phyloP scores from a whole-genome alignment of 1,140 invertebrate genomes.

The Drosophila leontia region DNA sequence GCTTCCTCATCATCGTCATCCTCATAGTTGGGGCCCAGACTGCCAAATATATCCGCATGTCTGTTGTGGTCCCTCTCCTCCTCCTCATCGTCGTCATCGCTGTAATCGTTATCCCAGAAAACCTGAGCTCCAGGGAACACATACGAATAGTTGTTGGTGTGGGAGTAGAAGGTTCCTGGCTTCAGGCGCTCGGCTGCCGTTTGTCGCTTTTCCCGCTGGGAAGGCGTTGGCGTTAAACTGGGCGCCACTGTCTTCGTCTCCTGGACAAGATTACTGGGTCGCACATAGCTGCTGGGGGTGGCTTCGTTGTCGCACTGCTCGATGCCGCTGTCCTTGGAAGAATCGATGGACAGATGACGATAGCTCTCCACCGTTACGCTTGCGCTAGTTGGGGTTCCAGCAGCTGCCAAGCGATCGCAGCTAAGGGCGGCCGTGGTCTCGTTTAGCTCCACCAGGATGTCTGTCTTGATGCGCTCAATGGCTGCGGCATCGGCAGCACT shows the following conservation, averaged over 20 bases:
- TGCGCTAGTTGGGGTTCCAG: constrained; percentile 4
- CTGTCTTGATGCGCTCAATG: constrained; percentile 74
- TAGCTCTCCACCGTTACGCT: constrained; percentile 36
- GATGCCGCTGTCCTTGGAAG: constrained; percentile 83
- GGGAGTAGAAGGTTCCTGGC: constrained; percentile 76
- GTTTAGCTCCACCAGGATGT: constrained; percentile 69
- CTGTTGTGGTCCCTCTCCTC: constrained; percentile 31
- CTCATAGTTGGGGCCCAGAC: constrained; percentile 30
- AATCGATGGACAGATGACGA: constrained; percentile 79
- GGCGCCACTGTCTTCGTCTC: constrained; percentile 65
- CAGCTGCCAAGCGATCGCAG: constrained; percentile 34
- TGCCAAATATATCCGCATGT: constrained; percentile 45
- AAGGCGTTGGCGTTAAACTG: constrained; percentile 57
- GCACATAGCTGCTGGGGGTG: constrained; percentile 47
- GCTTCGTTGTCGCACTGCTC: constrained; percentile 68
- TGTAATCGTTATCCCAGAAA: constrained; percentile 70
- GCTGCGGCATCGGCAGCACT: constrained; percentile 54
- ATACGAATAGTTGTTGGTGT: constrained; percentile 71
- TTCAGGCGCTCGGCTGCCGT: constrained; percentile 71
- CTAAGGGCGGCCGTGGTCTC: constrained; percentile 49
- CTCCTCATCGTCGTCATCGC: constrained; percentile 71
- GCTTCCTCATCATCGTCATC: constrained; percentile 43
- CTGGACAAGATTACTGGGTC: constrained; percentile 55
- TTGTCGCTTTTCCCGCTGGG: constrained; percentile 58
- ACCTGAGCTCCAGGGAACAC: constrained; percentile 82